phyloP scores from a whole-genome alignment of 2,113 vertebrate genomes.

The Erythrocercus mccallii region DNA sequence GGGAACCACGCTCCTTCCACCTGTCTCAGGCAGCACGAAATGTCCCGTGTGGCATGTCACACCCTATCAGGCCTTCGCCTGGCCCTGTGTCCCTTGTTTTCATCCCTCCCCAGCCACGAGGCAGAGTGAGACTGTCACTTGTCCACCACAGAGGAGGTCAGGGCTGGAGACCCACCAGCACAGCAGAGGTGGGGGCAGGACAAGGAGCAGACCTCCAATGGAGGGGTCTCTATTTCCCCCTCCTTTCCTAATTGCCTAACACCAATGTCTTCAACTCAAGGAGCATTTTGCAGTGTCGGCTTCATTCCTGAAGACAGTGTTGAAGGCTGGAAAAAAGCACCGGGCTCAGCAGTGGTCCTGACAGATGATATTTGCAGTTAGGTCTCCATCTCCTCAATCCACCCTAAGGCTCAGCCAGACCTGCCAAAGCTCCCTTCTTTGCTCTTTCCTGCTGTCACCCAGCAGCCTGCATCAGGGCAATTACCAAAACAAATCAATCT shows the following conservation, averaged over 20 bases:
- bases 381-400: constrained; percentile 60
- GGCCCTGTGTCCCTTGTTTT: background rate
- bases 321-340: constrained; percentile 50
- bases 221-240: accelerated
- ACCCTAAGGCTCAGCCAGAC: constrained; percentile 76
- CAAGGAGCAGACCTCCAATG: background rate
- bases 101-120: background rate
- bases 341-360: constrained; percentile 74
- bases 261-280: background rate
- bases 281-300: background rate
- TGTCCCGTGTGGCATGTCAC: accelerated
- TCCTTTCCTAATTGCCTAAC: background rate
- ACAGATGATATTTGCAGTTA: constrained; percentile 73
- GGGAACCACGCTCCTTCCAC: background rate
- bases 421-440: constrained; percentile 76
- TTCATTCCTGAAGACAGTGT: constrained; percentile 46
- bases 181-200: background rate
- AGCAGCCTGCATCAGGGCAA: constrained; percentile 79
- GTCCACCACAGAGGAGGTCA: background rate
- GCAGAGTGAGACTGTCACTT: accelerated
- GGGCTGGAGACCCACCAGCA: background rate
- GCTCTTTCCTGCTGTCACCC: constrained; percentile 83
- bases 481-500: constrained; percentile 89
- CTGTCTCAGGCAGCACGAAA: background rate
- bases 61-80: background rate